Evolutionary conservation across 2,113 vertebrate genomes (phyloP).

Genomic region (Eptesicus fuscus): DNA sequence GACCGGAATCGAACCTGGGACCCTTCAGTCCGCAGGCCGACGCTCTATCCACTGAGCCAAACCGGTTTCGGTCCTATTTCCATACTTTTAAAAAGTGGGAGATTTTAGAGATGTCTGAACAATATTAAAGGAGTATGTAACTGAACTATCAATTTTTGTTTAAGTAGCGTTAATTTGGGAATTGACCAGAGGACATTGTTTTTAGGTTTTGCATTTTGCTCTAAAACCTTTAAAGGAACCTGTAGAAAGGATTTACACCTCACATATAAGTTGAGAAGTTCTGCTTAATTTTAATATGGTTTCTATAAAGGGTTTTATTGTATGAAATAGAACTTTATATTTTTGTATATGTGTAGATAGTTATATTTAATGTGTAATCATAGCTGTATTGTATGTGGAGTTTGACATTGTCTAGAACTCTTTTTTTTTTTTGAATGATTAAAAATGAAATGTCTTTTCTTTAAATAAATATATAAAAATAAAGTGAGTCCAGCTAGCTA

Average conservation of each 20-base stretch:
- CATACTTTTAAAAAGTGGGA: constrained; percentile 68
- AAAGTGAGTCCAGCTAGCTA: background rate
- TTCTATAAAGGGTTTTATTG: constrained; percentile 80
- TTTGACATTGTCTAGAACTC: constrained; percentile 68
- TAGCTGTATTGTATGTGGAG: constrained; percentile 68
- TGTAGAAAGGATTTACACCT: constrained; percentile 65
- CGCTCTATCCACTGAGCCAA: too few species aligned
- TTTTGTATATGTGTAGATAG: constrained; percentile 81
- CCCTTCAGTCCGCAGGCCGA: too few species aligned
- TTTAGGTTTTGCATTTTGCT: constrained; percentile 76
- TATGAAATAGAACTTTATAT: constrained; percentile 81
- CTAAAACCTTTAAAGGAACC: constrained; percentile 77
- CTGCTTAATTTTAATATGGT: constrained; percentile 77
- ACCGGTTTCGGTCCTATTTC: too few species aligned
- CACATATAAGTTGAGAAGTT: constrained; percentile 74
- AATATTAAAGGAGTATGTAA: constrained; percentile 50
- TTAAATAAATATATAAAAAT: background rate
- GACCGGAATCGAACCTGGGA: too few species aligned
- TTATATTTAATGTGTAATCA: constrained; percentile 80
- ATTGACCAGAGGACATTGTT: constrained; percentile 53
- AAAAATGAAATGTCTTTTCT: constrained; percentile 72
- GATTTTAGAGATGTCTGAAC: constrained; percentile 54
- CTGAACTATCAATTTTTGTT: constrained; percentile 59
- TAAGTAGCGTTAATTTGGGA: constrained; percentile 64
- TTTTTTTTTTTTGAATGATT: constrained; percentile 78